These are phyloP conservation scores for Caenorhabditis sp. DNA, from an alignment of 2,888 invertebrate genomes.

Conservation along the genomic window DNA sequence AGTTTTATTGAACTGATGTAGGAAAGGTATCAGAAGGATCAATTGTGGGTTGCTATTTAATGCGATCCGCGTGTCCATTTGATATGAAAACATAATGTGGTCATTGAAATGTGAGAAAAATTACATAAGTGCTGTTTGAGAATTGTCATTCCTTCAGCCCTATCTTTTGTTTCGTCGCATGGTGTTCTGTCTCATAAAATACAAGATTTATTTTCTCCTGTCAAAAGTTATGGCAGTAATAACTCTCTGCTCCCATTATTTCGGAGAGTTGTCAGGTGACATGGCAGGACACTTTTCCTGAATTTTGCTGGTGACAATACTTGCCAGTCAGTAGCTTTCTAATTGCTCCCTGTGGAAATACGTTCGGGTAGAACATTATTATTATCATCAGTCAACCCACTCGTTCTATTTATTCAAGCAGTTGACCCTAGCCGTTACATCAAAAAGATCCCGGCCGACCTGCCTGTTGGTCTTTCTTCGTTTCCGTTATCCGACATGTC, in stretches of 20 bases:
- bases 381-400: no score
- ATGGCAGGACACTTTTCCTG: no score
- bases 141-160: no score
- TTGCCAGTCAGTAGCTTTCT: no score
- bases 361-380: no score
- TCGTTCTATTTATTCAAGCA: not conserved
- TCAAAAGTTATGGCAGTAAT: conserved; percentile 13
- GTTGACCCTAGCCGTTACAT: not conserved
- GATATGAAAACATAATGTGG: no score
- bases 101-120: no score
- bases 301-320: no score
- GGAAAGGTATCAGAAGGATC: conserved; percentile 15
- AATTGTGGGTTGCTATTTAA: no score
- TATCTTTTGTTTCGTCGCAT: not conserved
- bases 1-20: conserved; percentile 1
- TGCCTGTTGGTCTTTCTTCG: not conserved
- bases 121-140: no score
- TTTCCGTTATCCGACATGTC: conserved; percentile 10
- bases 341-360: no score
- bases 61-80: no score
- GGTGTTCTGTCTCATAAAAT: not conserved
- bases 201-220: not conserved
- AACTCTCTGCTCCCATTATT: not conserved
- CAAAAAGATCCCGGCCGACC: not conserved
- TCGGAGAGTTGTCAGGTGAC: conserved; percentile 13